phyloP scores from a whole-genome alignment of 2,797 vertebrate species.

The Betta splendens region DNA sequence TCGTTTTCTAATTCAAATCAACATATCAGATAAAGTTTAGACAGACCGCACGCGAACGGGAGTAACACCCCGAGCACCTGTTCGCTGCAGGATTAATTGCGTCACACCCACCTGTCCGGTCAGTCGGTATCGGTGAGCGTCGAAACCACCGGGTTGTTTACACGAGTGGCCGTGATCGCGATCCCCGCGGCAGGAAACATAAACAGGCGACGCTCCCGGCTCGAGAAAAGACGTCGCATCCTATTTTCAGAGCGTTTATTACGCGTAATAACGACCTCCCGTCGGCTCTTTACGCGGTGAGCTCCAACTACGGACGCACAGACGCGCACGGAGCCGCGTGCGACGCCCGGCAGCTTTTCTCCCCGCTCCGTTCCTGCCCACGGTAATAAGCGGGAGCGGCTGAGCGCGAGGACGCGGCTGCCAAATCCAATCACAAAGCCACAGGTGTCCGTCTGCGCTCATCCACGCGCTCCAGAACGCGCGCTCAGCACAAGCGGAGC shows the following conservation, averaged over 20 bases:
- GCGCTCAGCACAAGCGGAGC: constrained; percentile 31
- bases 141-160: constrained; percentile 74
- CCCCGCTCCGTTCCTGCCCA: not conserved
- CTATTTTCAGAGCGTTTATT: constrained; percentile 33
- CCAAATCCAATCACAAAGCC: constrained; percentile 45
- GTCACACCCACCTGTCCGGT: constrained; percentile 80
- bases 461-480: constrained; percentile 25
- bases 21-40: not conserved
- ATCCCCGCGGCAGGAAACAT: constrained; percentile 14
- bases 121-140: constrained; percentile 77
- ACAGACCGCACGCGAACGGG: not conserved
- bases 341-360: too few species aligned
- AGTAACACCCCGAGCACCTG: constrained; percentile 42
- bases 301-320: constrained; percentile 67
- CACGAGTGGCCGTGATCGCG: constrained; percentile 21
- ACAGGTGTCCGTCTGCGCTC: constrained; percentile 68
- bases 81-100: constrained; percentile 55
- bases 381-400: constrained; percentile 14
- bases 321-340: not conserved
- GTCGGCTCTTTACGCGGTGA: constrained; percentile 68
- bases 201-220: constrained; percentile 46
- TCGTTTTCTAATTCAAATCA: not conserved
- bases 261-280: constrained; percentile 43
- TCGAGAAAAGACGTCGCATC: constrained; percentile 21
- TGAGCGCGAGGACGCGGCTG: constrained; percentile 1